phyloP scores from a whole-genome alignment of 1,140 invertebrate genomes.

The Microvelia longipes region DNA sequence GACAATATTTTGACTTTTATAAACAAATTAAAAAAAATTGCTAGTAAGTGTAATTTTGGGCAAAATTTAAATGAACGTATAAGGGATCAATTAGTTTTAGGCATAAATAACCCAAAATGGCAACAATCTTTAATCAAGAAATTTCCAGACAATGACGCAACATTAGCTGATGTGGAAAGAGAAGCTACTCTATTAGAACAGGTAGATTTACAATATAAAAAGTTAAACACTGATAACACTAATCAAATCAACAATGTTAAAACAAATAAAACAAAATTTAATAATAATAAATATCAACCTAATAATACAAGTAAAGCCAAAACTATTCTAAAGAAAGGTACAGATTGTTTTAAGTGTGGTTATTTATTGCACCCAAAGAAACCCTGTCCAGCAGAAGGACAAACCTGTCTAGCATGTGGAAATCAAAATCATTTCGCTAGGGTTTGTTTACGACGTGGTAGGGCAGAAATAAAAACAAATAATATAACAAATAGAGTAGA shows the following conservation, averaged over 20 bases:
- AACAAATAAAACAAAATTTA: neutral
- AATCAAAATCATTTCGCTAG: neutral
- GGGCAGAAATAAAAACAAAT: neutral
- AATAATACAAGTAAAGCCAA: neutral
- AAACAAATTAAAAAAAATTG: neutral
- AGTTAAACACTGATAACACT: neutral
- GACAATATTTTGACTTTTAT: neutral
- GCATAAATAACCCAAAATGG: conserved; percentile 22
- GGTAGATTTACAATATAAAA: neutral
- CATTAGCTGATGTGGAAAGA: neutral
- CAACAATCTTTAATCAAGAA: conserved; percentile 19
- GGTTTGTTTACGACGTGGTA: neutral
- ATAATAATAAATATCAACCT: neutral
- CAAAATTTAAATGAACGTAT: neutral
- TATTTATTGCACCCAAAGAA: neutral
- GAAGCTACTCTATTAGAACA: neutral
- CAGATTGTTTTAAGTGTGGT: neutral
- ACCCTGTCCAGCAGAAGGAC: neutral
- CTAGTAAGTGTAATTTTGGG: neutral
- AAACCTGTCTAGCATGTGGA: neutral
- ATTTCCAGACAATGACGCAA: neutral
- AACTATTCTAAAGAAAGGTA: neutral
- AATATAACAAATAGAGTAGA: neutral
- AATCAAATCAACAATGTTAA: neutral
- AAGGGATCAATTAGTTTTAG: neutral